phyloP scores from a whole-genome alignment of 2,888 invertebrate species.

The Miltochrista miniata region DNA sequence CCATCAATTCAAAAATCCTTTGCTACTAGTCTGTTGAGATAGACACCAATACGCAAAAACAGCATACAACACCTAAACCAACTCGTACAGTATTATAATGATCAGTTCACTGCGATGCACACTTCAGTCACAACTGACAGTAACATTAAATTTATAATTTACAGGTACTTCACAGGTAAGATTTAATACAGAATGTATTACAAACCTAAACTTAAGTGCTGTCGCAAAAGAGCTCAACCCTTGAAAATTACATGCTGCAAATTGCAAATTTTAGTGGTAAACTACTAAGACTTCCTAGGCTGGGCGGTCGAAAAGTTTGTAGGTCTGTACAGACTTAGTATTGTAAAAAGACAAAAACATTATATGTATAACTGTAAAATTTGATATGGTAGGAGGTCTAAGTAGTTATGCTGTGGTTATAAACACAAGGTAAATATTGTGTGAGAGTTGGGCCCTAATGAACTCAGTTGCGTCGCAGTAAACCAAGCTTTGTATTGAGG shows the following conservation, averaged over 20 bases:
- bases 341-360: not conserved
- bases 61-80: slow-evolving; percentile 71
- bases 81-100: slow-evolving; percentile 38
- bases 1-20: slow-evolving; percentile 71
- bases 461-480: slow-evolving; percentile 79
- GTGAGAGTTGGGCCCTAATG: slow-evolving; percentile 75
- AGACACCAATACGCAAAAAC: slow-evolving; percentile 74
- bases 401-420: slow-evolving; percentile 26
- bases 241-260: slow-evolving; percentile 49
- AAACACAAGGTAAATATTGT: slow-evolving; percentile 60
- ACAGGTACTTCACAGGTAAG: slow-evolving; percentile 82
- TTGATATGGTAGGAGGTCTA: slow-evolving; percentile 33
- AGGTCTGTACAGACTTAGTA: slow-evolving; percentile 3
- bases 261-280: slow-evolving; percentile 20
- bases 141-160: slow-evolving; percentile 78
- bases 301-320: slow-evolving; percentile 23
- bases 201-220: slow-evolving; percentile 72
- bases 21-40: slow-evolving; percentile 59
- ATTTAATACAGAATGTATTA: slow-evolving; percentile 73
- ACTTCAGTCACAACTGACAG: slow-evolving; percentile 60
- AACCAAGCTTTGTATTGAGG: slow-evolving; percentile 62
- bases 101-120: slow-evolving; percentile 80
- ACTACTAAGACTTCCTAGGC: slow-evolving; percentile 36
- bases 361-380: slow-evolving; percentile 28
- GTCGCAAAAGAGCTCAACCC: slow-evolving; percentile 79